These are phyloP conservation scores for Notocelia uddmanniana DNA, from an alignment of 2,888 invertebrate genomes.

Conservation along the genomic window DNA sequence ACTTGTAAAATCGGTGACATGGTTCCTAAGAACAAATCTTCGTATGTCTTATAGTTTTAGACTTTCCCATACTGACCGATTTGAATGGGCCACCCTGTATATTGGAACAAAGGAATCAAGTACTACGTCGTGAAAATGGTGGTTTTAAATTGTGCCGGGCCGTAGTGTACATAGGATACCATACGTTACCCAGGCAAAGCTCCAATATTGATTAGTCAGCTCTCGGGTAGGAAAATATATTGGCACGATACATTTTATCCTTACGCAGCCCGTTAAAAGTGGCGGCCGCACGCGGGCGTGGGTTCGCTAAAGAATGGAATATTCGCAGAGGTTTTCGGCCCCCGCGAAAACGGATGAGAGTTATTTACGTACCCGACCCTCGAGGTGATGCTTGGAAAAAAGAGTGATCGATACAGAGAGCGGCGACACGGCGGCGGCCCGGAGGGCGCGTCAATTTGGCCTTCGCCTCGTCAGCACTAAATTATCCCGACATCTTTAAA, in stretches of 20 bases:
- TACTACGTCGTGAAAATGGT: neutral
- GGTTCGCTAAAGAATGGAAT: constrained; percentile 41
- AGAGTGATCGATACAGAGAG: constrained; percentile 74
- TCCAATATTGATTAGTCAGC: constrained; percentile 42
- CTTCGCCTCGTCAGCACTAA: constrained; percentile 82
- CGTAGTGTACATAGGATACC: constrained; percentile 12
- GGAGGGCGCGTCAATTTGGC: constrained; percentile 81
- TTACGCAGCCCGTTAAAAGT: constrained; percentile 40
- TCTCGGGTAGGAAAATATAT: constrained; percentile 41
- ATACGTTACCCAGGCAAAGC: constrained; percentile 30
- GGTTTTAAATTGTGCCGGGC: constrained; percentile 7
- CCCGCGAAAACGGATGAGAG: constrained; percentile 68
- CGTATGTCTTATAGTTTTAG: too few relatives aligned
- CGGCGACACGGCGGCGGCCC: constrained; percentile 69
- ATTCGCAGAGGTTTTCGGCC: constrained; percentile 60
- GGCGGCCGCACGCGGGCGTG: constrained; percentile 38
- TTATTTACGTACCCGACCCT: constrained; percentile 74
- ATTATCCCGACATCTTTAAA: constrained; percentile 85
- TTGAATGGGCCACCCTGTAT: too few relatives aligned
- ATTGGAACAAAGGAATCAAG: neutral
- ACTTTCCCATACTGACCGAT: too few relatives aligned
- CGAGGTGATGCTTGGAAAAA: constrained; percentile 66
- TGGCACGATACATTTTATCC: constrained; percentile 44
- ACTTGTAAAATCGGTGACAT: too few relatives aligned
- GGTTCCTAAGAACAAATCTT: too few relatives aligned